These are phyloP conservation scores for Halcyon chelicuti DNA, from an alignment of 2,797 vertebrate genomes.

Conservation along the genomic window DNA sequence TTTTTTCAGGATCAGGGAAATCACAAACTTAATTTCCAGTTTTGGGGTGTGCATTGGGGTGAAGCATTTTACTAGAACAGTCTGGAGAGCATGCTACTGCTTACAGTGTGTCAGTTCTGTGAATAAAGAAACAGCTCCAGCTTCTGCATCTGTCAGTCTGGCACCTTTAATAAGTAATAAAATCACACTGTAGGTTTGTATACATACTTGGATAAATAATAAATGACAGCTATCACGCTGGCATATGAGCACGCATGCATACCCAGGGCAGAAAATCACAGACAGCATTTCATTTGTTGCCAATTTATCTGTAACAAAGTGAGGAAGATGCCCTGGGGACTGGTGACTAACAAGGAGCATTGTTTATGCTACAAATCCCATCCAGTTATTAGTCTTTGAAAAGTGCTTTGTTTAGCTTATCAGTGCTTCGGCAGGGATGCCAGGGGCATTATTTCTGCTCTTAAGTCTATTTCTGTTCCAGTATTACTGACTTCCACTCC, in stretches of 20 bases:
- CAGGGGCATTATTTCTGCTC: conserved; percentile 30
- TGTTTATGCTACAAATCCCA: conserved; percentile 66
- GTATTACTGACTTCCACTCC: conserved; percentile 5
- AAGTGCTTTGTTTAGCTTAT: conserved; percentile 65
- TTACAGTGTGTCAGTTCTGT: neutral
- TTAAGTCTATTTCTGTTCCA: conserved; percentile 2
- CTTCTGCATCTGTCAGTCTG: conserved; percentile 50
- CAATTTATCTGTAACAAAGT: conserved; percentile 57
- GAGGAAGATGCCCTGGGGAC: conserved; percentile 57
- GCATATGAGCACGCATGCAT: neutral
- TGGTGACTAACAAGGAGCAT: conserved; percentile 57
- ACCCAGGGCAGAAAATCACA: conserved; percentile 43
- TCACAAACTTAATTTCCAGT: neutral
- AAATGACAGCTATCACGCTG: conserved; percentile 44
- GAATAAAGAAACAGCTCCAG: neutral
- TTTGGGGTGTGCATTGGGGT: neutral
- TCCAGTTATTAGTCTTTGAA: conserved; percentile 60
- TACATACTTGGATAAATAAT: conserved; percentile 37
- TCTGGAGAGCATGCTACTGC: neutral
- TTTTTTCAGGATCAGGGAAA: neutral
- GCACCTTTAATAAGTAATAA: conserved; percentile 53
- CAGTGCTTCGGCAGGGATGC: conserved; percentile 41
- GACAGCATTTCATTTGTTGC: conserved; percentile 38
- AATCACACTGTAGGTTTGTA: conserved; percentile 35
- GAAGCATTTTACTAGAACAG: neutral